Percentiles rank a stretch among this genome's conserved stretches.
These are phyloP conservation scores for Calameuta idolon DNA, from an alignment of 2,888 invertebrate genomes.

Conservation along the genomic window DNA sequence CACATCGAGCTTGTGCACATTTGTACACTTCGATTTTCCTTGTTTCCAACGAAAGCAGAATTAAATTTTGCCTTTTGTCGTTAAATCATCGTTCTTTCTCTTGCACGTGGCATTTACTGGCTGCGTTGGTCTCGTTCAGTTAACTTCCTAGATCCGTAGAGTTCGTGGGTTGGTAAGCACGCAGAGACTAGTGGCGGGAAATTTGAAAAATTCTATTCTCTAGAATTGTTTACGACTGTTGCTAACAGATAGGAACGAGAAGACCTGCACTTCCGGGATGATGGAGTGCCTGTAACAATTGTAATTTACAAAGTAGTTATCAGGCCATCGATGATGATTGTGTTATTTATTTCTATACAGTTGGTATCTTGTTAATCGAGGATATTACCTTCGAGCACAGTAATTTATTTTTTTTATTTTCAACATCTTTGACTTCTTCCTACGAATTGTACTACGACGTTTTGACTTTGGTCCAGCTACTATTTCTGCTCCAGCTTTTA, in stretches of 20 bases:
- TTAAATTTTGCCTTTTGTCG: neutral
- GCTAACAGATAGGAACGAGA: neutral
- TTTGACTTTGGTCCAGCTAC: neutral
- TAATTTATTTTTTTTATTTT: neutral
- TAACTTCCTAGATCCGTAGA: neutral
- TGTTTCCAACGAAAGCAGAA: conserved; percentile 2
- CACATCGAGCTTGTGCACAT: neutral
- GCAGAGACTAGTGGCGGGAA: neutral
- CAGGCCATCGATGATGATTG: neutral
- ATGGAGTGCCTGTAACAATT: neutral
- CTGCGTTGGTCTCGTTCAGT: neutral
- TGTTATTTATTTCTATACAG: neutral
- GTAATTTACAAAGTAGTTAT: neutral
- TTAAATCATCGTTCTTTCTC: neutral
- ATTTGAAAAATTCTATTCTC: neutral
- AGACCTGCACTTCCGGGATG: neutral
- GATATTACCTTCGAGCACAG: neutral
- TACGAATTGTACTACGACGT: neutral
- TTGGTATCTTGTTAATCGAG: neutral
- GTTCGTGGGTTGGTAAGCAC: neutral
- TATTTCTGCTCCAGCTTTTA: neutral
- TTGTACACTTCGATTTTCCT: neutral
- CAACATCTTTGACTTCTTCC: neutral
- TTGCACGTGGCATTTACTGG: neutral
- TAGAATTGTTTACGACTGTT: neutral